These are phyloP conservation scores for Pantelozetes paolii DNA, from an alignment of 2,888 invertebrate genomes.

Conservation along the genomic window DNA sequence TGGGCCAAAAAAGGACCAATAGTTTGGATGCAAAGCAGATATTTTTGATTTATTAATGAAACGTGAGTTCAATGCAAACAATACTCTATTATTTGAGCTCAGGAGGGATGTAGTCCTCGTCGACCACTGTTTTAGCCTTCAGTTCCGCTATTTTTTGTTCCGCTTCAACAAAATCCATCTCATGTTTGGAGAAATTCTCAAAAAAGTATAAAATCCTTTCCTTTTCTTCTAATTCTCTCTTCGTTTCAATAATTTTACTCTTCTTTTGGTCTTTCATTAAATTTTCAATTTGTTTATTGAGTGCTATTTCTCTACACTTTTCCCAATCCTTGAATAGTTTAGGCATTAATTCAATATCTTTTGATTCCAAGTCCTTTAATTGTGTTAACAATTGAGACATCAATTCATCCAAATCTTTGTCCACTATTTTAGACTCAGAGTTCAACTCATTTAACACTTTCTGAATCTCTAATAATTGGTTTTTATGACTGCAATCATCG, in stretches of 20 bases:
- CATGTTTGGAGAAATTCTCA: conserved; percentile 46
- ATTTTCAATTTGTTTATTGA: conserved; percentile 43
- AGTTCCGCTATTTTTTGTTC: conserved; percentile 40
- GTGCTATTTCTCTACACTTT: conserved; percentile 38
- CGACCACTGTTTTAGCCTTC: conserved; percentile 38
- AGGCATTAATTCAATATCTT: conserved; percentile 43
- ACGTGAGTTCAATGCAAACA: conserved; percentile 25
- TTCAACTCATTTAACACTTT: conserved; percentile 23
- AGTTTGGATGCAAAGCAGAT: conserved; percentile 21
- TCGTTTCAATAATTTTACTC: conserved; percentile 44
- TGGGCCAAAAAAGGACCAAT: neutral
- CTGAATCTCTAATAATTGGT: conserved; percentile 2
- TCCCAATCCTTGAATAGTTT: conserved; percentile 44
- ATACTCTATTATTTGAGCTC: conserved; percentile 38
- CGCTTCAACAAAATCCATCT: conserved; percentile 45
- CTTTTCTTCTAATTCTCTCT: conserved; percentile 45
- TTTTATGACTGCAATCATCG: neutral
- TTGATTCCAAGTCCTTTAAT: conserved; percentile 38
- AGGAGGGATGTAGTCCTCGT: conserved; percentile 47
- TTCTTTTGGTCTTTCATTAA: conserved; percentile 42
- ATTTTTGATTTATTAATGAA: conserved; percentile 27
- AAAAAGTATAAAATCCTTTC: conserved; percentile 46
- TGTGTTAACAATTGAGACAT: neutral
- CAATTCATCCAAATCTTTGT: conserved; percentile 27
- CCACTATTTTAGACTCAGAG: conserved; percentile 40